Conservation (phyloP, 2,113 vertebrate genomes). For the Passer montanus region DNA sequence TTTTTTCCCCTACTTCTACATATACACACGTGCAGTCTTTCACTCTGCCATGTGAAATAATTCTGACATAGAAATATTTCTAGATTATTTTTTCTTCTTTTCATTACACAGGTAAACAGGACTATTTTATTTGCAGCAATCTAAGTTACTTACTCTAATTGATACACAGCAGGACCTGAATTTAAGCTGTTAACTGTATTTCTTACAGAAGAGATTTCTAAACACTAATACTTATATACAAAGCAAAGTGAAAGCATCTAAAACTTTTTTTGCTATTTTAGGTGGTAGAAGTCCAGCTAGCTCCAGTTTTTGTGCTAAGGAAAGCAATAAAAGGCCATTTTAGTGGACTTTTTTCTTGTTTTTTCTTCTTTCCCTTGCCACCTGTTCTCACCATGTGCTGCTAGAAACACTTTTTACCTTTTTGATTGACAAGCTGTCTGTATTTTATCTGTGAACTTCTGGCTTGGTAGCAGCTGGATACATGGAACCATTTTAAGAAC, state of each 20-base stretch:
- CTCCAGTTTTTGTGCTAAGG: not conserved
- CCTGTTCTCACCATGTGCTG: not conserved
- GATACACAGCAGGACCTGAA: not conserved
- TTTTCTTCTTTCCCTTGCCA: not conserved
- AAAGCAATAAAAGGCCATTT: not conserved
- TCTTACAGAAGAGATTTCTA: not conserved
- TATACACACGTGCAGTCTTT: not conserved
- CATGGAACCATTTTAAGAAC: not conserved
- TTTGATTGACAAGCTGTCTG: not conserved
- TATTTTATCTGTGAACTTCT: not conserved
- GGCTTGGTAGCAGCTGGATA: not conserved
- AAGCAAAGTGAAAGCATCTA: not conserved
- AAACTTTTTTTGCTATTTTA: not conserved
- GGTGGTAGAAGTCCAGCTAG: not conserved
- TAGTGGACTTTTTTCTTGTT: not conserved
- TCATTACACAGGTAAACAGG: not conserved
- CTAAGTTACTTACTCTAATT: not conserved
- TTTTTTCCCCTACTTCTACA: accelerated
- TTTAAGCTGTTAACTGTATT: not conserved
- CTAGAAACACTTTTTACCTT: not conserved
- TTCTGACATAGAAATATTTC: not conserved
- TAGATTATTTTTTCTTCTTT: not conserved
- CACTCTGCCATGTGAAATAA: not conserved
- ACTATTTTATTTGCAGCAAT: not conserved
- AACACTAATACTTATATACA: not conserved